Conservation (phyloP, 2,797 vertebrate genomes). For the Myotis vivesi region DNA sequence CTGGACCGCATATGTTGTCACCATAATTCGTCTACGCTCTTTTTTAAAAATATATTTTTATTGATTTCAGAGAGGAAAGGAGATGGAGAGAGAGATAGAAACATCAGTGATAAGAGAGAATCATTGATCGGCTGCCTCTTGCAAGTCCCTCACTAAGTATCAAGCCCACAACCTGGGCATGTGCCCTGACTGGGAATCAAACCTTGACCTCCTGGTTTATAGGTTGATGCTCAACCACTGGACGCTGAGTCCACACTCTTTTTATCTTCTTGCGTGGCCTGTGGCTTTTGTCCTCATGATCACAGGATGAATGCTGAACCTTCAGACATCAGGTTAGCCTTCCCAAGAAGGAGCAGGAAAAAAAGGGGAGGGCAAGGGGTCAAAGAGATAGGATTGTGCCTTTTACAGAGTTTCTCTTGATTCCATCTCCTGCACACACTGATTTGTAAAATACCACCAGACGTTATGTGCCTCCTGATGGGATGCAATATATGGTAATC, state of each 20-base stretch:
- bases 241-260: neutral
- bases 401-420: neutral
- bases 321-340: neutral
- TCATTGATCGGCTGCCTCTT: no score
- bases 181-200: no score
- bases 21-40: rapidly evolving
- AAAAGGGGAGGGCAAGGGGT: neutral
- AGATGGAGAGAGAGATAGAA: no score
- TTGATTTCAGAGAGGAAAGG: no score
- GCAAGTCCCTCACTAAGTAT: no score
- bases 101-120: no score
- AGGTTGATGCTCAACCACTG: no score
- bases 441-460: neutral
- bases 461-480: neutral
- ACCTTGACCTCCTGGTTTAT: no score
- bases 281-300: neutral
- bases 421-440: neutral
- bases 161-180: no score
- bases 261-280: neutral
- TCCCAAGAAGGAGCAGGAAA: neutral
- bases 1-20: neutral
- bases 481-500: neutral
- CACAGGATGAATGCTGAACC: neutral
- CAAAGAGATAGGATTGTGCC: neutral
- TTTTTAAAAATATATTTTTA: neutral